A percentile compares a stretch with the other conserved stretches of the same genome.
Evolutionary conservation across 2,113 vertebrate species (phyloP).

Genomic region (Ictidomys tridecemlineatus): DNA sequence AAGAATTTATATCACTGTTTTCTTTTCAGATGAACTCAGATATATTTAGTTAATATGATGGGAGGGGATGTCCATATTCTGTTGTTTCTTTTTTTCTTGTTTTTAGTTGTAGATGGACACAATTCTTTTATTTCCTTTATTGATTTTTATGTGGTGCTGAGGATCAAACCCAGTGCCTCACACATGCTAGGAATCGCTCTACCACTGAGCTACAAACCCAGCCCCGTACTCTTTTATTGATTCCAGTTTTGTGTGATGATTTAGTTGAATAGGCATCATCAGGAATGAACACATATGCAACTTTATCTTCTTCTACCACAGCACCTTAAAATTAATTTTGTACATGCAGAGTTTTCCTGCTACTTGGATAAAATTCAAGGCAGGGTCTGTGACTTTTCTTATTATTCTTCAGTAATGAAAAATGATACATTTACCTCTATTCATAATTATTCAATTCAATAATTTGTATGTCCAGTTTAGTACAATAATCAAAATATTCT

Average conservation of each 20-base stretch:
- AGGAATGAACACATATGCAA: neutral
- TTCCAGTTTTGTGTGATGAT: neutral
- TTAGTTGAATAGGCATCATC: neutral
- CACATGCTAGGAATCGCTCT: no score
- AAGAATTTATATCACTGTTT: constrained; percentile 13
- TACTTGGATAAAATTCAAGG: neutral
- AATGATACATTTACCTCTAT: neutral
- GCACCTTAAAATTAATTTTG: constrained; percentile 8
- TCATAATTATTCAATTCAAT: neutral
- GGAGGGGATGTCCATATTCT: neutral
- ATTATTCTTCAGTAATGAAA: constrained; percentile 23
- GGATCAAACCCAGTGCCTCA: no score
- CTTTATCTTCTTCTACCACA: neutral
- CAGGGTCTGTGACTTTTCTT: neutral
- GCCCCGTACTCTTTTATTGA: neutral
- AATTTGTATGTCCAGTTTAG: neutral
- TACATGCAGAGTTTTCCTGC: neutral
- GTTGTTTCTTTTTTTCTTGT: no score
- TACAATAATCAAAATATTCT: neutral
- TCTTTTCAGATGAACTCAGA: neutral
- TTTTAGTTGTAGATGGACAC: no score
- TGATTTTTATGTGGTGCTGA: no score
- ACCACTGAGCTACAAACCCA: no score
- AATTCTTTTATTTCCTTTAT: no score
- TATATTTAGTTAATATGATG: neutral